Conservation (phyloP, 2,888 invertebrate species). For the Galerucella nymphaeae region DNA sequence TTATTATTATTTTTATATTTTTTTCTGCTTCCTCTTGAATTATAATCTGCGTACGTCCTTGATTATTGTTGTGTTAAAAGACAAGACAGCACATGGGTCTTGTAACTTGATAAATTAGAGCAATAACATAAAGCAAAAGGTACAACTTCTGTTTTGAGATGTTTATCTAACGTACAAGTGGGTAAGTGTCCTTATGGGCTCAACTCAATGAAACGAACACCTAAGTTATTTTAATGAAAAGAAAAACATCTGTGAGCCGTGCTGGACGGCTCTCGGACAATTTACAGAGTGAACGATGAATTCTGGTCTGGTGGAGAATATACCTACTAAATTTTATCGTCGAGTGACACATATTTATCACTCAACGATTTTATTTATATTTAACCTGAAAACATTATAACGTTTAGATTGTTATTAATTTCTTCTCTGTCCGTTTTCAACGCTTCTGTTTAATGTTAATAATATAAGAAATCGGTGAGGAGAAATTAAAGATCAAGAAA, state of each 20-base stretch:
- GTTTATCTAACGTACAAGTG: constrained; percentile 24
- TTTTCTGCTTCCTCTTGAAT: neutral
- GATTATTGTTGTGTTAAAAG: neutral
- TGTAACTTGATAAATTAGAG: constrained; percentile 14
- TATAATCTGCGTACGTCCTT: neutral
- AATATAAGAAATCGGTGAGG: too few species aligned
- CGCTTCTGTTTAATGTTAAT: too few species aligned
- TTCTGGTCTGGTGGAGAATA: too few species aligned
- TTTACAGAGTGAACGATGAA: neutral
- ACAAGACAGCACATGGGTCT: constrained; percentile 19
- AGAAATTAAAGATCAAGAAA: too few species aligned
- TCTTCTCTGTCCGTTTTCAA: too few species aligned
- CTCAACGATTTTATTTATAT: too few species aligned
- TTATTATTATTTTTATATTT: neutral
- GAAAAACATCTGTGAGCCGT: neutral
- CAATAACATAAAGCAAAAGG: constrained; percentile 3
- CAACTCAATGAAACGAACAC: constrained; percentile 18
- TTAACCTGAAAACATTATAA: too few species aligned
- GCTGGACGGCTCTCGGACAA: neutral
- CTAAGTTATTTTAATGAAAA: constrained; percentile 14
- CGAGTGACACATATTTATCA: too few species aligned
- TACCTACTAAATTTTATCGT: neutral
- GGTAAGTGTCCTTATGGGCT: constrained; percentile 1
- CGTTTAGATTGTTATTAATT: too few species aligned
- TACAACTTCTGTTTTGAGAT: constrained; percentile 1